Evolutionary conservation across 1,140 invertebrate species (phyloP).

Genomic region (Caenorhabditis elegans): WBcel235 BX284604.4:8864001-8864500

Average conservation of each 20-base stretch:
- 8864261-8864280: not conserved
- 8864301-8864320: slow-evolving; percentile 48
- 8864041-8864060: slow-evolving; percentile 45
- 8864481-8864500: too few species aligned
- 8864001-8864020: slow-evolving; percentile 76
- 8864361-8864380: slow-evolving; percentile 40
- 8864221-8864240: slow-evolving; percentile 51
- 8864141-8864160: slow-evolving; percentile 48
- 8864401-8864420: not conserved
- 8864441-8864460: not conserved
- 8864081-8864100: too few species aligned
- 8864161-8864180: slow-evolving; percentile 51
- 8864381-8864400: slow-evolving; percentile 30
- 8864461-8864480: too few species aligned
- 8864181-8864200: slow-evolving; percentile 53
- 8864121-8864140: slow-evolving; percentile 35
- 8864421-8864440: not conserved
- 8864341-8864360: slow-evolving; percentile 47
- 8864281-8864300: slow-evolving; percentile 43
- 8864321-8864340: slow-evolving; percentile 48
- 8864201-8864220: slow-evolving; percentile 51
- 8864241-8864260: too few species aligned
- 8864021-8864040: slow-evolving; percentile 73
- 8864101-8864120: slow-evolving; percentile 39
- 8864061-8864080: not conserved